Percentiles rank a stretch among this genome's conserved stretches.
Evolutionary conservation across 1,140 invertebrate genomes (phyloP).

Genomic region (Octopus bimaculoides): DNA sequence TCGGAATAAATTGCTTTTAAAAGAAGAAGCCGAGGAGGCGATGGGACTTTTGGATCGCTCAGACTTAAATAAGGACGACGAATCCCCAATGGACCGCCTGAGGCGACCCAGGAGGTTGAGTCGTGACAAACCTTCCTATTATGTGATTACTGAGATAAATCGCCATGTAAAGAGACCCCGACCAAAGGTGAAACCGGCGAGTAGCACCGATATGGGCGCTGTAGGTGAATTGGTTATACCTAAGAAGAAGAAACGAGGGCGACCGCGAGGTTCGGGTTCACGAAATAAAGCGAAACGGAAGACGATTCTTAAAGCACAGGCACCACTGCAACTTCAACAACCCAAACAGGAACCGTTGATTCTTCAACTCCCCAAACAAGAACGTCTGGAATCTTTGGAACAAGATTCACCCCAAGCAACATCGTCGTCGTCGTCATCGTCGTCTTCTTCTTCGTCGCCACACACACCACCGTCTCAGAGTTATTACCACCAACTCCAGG

Average conservation of each 20-base stretch:
- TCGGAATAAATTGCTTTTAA: background rate
- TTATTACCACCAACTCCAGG: no score
- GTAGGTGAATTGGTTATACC: background rate
- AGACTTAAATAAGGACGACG: background rate
- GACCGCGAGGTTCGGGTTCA: background rate
- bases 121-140: background rate
- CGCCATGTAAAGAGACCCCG: background rate
- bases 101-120: background rate
- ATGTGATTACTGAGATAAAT: background rate
- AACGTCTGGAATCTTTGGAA: no score
- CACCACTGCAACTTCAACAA: no score
- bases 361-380: no score
- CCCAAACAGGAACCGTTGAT: no score
- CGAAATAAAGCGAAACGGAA: no score
- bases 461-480: no score
- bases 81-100: background rate
- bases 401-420: no score
- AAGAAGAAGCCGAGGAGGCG: background rate
- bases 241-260: constrained; percentile 8
- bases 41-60: background rate
- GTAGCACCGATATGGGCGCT: background rate
- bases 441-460: no score
- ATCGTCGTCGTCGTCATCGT: no score
- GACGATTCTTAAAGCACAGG: no score
- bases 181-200: background rate